Base-by-base conservation (phyloP, 2,797 vertebrate species). In the Chiroxiphia lanceolata region DNA sequence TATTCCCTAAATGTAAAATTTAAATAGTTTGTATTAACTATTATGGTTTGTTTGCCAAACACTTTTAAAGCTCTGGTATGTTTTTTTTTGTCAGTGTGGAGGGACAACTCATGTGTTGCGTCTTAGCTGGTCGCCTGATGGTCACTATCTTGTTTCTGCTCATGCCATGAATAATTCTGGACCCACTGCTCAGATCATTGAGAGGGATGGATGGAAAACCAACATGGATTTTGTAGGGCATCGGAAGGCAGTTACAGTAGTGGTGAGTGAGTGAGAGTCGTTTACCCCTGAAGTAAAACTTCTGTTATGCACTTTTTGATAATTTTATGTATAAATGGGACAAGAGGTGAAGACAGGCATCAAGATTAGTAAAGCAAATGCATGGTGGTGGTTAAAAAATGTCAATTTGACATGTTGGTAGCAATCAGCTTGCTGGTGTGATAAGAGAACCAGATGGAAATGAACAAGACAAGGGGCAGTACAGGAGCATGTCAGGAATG, bases 111-210 rank as follows among this genome's bases (percentile, higher is more conserved):
- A 99, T 0, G 99, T 99, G 53, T 96, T 99, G 61, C 98, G 99
- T 56, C 98, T 99, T 80, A 99, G 99, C 97, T 99, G 99, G 99
- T 99, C 99, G 13, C 99, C 99, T 5, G 99, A 99, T 19, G 99
- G 99, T 50, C 99, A 99, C 98, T 99, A 99, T 75, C 98, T 99
- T 71, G 99, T 99, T n/a, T 99, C 99, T 26, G 99, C 99, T 86
- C 99, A 99, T 34, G 99, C 99, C 91, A 99, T 99, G 99, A 99
- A 99, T 97, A 99, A 99, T 98, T 99, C 99, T 0, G 99, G 99
- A 31, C 99, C 99, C 65, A 99, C 99, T 1, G 99, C 99, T 48
- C 99, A 99, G 98, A 99, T 99, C 92, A 99, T 99, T 27, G 99
- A 99, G 95, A 97, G 99, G 13, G 99, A 99, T 57, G 99, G 99